These are phyloP conservation scores for Hephaestus fuliginosus DNA, from an alignment of 2,797 vertebrate genomes.

Conservation along the genomic window DNA sequence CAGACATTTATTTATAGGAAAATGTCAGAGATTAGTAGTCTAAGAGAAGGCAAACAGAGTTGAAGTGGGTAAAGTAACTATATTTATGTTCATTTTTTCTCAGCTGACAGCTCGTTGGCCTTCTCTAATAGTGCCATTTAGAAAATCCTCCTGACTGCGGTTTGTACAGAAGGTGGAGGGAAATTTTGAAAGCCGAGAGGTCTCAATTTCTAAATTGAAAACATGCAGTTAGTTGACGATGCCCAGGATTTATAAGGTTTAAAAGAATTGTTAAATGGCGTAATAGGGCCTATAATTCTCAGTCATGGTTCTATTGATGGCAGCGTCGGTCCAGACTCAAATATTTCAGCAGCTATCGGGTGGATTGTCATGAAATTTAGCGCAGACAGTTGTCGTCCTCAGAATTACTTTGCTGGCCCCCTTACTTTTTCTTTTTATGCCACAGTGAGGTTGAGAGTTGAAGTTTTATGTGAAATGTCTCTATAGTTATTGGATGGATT, in stretches of 20 bases:
- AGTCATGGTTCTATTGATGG: background rate
- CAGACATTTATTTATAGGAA: conserved; percentile 44
- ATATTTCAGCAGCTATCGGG: background rate
- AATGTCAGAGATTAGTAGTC: conserved; percentile 31
- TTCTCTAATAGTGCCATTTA: conserved; percentile 32
- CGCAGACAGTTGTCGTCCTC: background rate
- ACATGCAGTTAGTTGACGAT: background rate
- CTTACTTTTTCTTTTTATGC: background rate
- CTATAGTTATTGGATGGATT: background rate
- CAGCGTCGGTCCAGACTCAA: background rate
- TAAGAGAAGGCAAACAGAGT: conserved; percentile 22
- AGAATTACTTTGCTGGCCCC: background rate
- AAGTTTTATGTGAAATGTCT: no score
- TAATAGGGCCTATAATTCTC: conserved; percentile 2
- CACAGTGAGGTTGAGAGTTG: no score
- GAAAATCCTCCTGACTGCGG: conserved; percentile 17
- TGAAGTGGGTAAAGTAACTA: conserved; percentile 26
- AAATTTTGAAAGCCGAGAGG: conserved; percentile 30
- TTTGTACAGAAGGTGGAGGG: conserved; percentile 36
- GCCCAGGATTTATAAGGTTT: conserved; percentile 17
- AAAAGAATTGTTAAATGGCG: conserved; percentile 4
- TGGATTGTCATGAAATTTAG: background rate
- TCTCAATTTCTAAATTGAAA: conserved; percentile 23
- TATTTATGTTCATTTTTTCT: conserved; percentile 41
- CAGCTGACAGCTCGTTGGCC: conserved; percentile 28